Percentiles rank a stretch among this genome's conserved stretches.
Evolutionary conservation across 2,888 invertebrate genomes (phyloP).

Genomic region (Nomada ferruginata): DNA sequence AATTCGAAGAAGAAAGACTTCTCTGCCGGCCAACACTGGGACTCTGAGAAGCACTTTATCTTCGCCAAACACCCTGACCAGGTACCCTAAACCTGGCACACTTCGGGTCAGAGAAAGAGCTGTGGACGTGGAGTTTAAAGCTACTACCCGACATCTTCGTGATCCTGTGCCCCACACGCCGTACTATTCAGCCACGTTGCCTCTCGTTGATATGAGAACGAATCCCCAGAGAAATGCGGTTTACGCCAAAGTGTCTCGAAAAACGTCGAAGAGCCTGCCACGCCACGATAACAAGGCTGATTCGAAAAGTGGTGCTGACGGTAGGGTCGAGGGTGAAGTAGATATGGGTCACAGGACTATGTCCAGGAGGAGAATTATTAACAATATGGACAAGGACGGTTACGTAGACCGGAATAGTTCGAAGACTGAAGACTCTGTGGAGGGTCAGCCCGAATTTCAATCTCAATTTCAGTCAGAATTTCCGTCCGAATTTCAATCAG

Average conservation of each 20-base stretch:
- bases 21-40: constrained; percentile 65
- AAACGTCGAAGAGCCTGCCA: constrained; percentile 53
- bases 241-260: constrained; percentile 70
- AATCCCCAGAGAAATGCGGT: constrained; percentile 59
- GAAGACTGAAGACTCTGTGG: constrained; percentile 37
- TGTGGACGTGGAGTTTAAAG: constrained; percentile 58
- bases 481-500: constrained; percentile 33
- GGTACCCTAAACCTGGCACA: constrained; percentile 49
- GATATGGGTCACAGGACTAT: constrained; percentile 69
- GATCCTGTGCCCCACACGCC: constrained; percentile 70
- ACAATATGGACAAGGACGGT: constrained; percentile 69
- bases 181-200: constrained; percentile 62
- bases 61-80: constrained; percentile 64
- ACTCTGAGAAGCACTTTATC: constrained; percentile 24
- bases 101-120: constrained; percentile 45
- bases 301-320: constrained; percentile 50
- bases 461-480: constrained; percentile 36
- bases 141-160: constrained; percentile 54
- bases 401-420: constrained; percentile 10
- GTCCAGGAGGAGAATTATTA: constrained; percentile 79
- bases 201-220: constrained; percentile 60
- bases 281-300: constrained; percentile 52
- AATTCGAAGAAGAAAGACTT: constrained; percentile 79
- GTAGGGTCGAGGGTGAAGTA: constrained; percentile 52
- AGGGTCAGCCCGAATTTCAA: neutral